Evolutionary conservation across 2,888 invertebrate genomes (phyloP).

Genomic region (Sphaeridia pumilis): DNA sequence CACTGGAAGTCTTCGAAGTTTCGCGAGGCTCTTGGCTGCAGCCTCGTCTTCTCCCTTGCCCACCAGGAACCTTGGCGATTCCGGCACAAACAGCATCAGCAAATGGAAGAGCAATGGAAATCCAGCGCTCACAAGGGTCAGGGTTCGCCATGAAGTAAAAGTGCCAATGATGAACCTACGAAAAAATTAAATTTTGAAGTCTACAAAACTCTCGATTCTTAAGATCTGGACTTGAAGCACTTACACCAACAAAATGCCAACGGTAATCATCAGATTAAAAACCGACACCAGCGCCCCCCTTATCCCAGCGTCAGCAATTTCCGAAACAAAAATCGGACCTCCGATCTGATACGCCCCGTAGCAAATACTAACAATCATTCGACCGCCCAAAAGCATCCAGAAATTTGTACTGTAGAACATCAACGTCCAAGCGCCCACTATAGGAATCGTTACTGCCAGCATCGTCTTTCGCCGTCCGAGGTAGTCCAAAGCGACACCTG

Average conservation of each 20-base stretch:
- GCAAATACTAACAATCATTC: too few species aligned
- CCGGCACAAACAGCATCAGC: constrained; percentile 73
- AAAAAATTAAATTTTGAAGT: too few species aligned
- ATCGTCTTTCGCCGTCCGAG: constrained; percentile 1
- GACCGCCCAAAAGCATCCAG: background rate
- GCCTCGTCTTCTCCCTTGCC: constrained; percentile 46
- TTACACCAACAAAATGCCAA: constrained; percentile 3
- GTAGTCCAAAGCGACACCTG: background rate
- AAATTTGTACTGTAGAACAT: background rate
- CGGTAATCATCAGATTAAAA: background rate
- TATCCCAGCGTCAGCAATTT: constrained; percentile 1
- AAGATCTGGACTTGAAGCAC: too few species aligned
- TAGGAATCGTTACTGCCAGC: background rate
- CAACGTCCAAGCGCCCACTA: background rate
- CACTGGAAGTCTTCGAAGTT: constrained; percentile 52
- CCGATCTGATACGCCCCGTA: background rate
- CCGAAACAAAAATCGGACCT: constrained; percentile 5
- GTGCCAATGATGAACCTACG: constrained; percentile 47
- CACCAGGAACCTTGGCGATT: constrained; percentile 53
- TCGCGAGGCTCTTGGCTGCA: constrained; percentile 57
- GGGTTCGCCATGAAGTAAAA: constrained; percentile 48
- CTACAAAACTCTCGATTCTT: background rate
- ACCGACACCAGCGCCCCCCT: background rate
- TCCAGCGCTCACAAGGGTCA: constrained; percentile 54
- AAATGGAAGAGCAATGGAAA: constrained; percentile 58